phyloP scores from a whole-genome alignment of 1,140 invertebrate genomes.

The Euwallacea fornicatus region DNA sequence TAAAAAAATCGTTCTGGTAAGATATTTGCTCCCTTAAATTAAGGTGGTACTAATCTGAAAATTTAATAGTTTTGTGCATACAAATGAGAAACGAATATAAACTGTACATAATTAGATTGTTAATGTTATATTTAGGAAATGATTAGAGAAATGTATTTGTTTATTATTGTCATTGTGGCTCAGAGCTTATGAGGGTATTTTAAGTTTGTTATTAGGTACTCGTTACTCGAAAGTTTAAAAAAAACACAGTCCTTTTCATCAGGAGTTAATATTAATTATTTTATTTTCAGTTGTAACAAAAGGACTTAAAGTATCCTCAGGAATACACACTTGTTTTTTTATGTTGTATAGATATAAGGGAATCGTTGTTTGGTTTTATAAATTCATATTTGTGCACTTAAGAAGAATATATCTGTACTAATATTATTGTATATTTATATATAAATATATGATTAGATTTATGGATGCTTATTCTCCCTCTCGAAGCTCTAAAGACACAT shows the following conservation, averaged over 20 bases:
- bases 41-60: too few relatives aligned
- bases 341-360: constrained; percentile 30
- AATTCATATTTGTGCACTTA: constrained; percentile 40
- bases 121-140: constrained; percentile 34
- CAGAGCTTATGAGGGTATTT: too few relatives aligned
- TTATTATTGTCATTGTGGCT: constrained; percentile 17
- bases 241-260: too few relatives aligned
- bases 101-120: constrained; percentile 25
- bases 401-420: constrained; percentile 40
- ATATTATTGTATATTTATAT: constrained; percentile 41
- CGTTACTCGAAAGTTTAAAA: too few relatives aligned
- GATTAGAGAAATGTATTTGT: constrained; percentile 26
- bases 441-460: constrained; percentile 39
- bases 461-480: too few relatives aligned
- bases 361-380: constrained; percentile 39
- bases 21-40: too few relatives aligned
- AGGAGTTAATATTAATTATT: too few relatives aligned
- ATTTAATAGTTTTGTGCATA: not conserved
- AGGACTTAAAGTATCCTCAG: not conserved
- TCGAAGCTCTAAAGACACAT: not conserved
- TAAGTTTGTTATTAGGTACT: too few relatives aligned
- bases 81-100: constrained; percentile 5
- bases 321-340: constrained; percentile 6
- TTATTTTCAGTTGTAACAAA: too few relatives aligned
- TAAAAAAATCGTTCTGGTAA: too few relatives aligned